These are phyloP conservation scores for Caenorhabditis virilis DNA, from an alignment of 2,888 invertebrate genomes.

Conservation along the genomic window DNA sequence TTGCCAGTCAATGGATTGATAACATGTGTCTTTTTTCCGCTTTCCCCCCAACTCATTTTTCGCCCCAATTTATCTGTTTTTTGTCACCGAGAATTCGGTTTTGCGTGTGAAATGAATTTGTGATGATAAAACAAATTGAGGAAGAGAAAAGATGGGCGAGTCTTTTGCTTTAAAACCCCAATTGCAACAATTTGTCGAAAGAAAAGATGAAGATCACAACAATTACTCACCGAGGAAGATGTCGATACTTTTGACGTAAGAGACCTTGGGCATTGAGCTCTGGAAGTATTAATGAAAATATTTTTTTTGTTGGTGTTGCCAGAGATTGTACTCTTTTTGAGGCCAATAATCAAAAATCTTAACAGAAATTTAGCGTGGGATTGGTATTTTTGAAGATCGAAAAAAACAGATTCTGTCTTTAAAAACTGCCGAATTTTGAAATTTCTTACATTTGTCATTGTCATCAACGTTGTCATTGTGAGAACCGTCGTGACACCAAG, in stretches of 20 bases:
- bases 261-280: conserved; percentile 84
- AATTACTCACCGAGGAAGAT: conserved; percentile 74
- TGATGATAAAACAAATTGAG: no score
- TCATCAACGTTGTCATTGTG: conserved; percentile 78
- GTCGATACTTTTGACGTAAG: conserved; percentile 90
- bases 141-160: no score
- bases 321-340: not conserved
- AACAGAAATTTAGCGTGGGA: no score
- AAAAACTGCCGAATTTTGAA: not conserved
- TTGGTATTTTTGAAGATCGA: no score
- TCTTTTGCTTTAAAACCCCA: no score
- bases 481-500: conserved; percentile 63
- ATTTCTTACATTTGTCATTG: conserved; percentile 74
- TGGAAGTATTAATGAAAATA: conserved; percentile 20
- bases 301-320: not conserved
- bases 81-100: no score
- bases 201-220: conserved; percentile 7
- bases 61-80: no score
- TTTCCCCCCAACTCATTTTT: no score
- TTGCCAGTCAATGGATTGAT: conserved; percentile 22
- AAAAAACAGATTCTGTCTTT: not conserved
- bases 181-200: conserved; percentile 39
- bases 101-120: no score
- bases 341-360: no score
- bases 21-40: not conserved